Evolutionary conservation across 2,888 invertebrate species (phyloP).

Genomic region (Lithophane ornitopus): DNA sequence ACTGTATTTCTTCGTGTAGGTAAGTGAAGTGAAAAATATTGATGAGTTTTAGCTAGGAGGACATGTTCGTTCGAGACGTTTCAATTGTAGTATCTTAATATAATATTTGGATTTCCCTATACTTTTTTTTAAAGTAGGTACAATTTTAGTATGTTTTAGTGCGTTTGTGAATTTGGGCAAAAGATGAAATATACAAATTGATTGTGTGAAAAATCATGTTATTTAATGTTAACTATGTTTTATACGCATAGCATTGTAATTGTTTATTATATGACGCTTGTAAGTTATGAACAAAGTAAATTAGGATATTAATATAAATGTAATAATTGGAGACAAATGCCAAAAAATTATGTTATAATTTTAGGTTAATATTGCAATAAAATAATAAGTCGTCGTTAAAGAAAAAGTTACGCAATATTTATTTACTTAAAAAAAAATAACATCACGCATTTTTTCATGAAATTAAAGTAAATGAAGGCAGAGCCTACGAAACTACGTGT

Average conservation of each 20-base stretch:
- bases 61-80: neutral
- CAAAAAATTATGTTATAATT: conserved; percentile 28
- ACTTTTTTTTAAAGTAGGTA: neutral
- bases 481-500: neutral
- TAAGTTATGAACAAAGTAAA: conserved; percentile 45
- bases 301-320: conserved; percentile 11
- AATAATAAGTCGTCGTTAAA: neutral
- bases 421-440: no score
- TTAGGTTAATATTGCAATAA: conserved; percentile 10
- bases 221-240: conserved; percentile 51
- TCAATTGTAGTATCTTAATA: neutral
- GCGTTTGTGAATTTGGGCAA: conserved; percentile 58
- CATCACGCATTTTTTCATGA: neutral
- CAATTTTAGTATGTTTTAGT: conserved; percentile 47
- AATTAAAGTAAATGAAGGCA: neutral
- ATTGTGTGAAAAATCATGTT: conserved; percentile 37
- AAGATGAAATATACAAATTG: conserved; percentile 8
- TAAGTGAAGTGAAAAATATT: neutral
- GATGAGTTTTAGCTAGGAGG: conserved; percentile 5
- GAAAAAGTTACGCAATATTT: neutral
- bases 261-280: conserved; percentile 40
- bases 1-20: neutral
- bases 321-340: conserved; percentile 36
- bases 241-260: conserved; percentile 57
- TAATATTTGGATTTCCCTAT: neutral